Evolutionary conservation across 2,113 vertebrate genomes (phyloP).

Genomic region (Mungos mungo): DNA sequence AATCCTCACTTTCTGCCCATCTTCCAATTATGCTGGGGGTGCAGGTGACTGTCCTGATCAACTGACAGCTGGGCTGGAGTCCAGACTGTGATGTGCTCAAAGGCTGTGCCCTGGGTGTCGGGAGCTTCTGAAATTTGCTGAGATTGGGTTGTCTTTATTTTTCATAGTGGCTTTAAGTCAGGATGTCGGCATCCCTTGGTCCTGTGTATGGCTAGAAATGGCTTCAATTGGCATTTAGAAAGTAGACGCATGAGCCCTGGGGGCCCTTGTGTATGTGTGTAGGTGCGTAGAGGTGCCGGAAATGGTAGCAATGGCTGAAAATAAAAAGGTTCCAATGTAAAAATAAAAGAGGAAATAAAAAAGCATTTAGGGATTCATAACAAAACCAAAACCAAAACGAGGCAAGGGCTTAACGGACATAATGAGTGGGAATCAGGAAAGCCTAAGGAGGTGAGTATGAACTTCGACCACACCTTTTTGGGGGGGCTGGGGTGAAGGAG

Average conservation of each 20-base stretch:
- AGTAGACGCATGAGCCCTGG: neutral
- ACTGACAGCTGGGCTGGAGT: neutral
- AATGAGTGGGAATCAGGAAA: neutral
- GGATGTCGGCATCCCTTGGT: neutral
- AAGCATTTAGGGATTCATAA: neutral
- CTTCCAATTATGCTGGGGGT: neutral
- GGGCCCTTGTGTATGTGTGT: neutral
- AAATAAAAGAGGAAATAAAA: neutral
- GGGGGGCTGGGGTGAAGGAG: neutral
- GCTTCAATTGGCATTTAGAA: neutral
- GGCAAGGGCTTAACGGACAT: neutral
- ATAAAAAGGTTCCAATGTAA: neutral
- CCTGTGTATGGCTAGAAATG: neutral
- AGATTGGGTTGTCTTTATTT: neutral
- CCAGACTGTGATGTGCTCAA: neutral
- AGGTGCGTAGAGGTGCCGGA: too few relatives aligned
- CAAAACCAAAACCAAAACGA: neutral
- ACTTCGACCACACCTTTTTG: neutral
- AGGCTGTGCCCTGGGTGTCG: neutral
- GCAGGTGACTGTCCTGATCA: neutral
- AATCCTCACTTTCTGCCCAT: neutral
- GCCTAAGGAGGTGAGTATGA: neutral
- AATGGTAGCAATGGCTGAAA: neutral
- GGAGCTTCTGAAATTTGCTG: neutral
- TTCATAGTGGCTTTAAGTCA: neutral